A percentile compares a stretch with the other conserved stretches of the same genome.
Conservation (phyloP, 2,113 vertebrate genomes). For the Acrocephalus kingi region DNA sequence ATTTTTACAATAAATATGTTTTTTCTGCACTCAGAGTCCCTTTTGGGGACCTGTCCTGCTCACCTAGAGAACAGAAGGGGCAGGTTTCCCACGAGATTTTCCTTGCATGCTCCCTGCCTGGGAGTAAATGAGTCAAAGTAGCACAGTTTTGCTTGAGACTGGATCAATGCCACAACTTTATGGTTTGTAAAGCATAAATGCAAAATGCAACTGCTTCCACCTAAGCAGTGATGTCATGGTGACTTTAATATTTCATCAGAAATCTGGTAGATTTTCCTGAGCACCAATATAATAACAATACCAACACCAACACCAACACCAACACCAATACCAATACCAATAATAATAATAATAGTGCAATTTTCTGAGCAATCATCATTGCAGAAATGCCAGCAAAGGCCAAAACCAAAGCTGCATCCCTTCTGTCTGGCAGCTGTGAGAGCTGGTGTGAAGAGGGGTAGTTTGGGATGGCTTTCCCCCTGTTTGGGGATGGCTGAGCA, state of each 20-base stretch:
- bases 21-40: background rate
- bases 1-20: background rate
- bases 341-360: too few species aligned
- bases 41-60: accelerated
- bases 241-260: background rate
- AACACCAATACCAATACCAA: background rate
- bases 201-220: background rate
- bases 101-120: background rate
- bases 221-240: background rate
- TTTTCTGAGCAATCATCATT: background rate
- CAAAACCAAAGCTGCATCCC: background rate
- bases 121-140: background rate
- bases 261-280: background rate
- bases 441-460: accelerated
- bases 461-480: background rate
- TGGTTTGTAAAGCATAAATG: background rate
- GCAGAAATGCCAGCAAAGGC: background rate
- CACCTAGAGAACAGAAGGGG: accelerated
- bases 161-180: background rate
- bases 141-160: background rate
- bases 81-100: background rate
- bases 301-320: background rate
- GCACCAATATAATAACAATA: background rate
- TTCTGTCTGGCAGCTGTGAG: background rate
- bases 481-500: background rate